Evolutionary conservation across 1,140 invertebrate genomes (phyloP).

Genomic region (Ceratitis capitata): DNA sequence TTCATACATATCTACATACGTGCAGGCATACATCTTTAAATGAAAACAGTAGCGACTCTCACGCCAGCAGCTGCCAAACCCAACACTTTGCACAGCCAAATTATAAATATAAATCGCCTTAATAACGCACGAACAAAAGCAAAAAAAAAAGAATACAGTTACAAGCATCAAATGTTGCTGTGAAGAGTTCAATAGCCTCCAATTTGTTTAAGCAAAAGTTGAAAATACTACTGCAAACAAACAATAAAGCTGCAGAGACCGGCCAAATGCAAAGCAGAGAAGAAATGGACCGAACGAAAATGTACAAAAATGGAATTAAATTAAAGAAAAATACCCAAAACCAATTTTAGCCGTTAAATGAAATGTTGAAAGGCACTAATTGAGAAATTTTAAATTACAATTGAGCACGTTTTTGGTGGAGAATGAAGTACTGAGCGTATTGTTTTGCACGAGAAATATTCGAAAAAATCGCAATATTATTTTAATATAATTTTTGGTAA

Average conservation of each 20-base stretch:
- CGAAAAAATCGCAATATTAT: too few relatives aligned
- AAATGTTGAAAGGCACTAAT: too few relatives aligned
- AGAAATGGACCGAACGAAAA: background rate
- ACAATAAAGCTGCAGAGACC: background rate
- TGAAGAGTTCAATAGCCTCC: background rate
- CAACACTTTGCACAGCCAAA: background rate
- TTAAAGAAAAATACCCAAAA: too few relatives aligned
- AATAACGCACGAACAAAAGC: background rate
- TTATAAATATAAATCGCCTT: background rate
- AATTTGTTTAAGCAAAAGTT: background rate
- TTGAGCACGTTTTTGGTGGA: too few relatives aligned
- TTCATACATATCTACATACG: background rate
- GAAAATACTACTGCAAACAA: background rate
- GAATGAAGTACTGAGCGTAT: too few relatives aligned
- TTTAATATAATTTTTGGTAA: too few relatives aligned
- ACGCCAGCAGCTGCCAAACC: background rate
- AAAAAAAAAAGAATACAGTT: too few relatives aligned
- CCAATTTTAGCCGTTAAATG: too few relatives aligned
- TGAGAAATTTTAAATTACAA: too few relatives aligned
- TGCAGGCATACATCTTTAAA: background rate
- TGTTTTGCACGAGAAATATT: too few relatives aligned
- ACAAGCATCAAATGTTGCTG: background rate
- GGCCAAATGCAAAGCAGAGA: background rate
- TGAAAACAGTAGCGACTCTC: background rate
- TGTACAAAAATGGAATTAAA: background rate